A percentile compares a stretch with the other conserved stretches of the same genome.
These are phyloP conservation scores for Catamblyrhynchus diadema DNA, from an alignment of 2,797 vertebrate species.

Conservation along the genomic window DNA sequence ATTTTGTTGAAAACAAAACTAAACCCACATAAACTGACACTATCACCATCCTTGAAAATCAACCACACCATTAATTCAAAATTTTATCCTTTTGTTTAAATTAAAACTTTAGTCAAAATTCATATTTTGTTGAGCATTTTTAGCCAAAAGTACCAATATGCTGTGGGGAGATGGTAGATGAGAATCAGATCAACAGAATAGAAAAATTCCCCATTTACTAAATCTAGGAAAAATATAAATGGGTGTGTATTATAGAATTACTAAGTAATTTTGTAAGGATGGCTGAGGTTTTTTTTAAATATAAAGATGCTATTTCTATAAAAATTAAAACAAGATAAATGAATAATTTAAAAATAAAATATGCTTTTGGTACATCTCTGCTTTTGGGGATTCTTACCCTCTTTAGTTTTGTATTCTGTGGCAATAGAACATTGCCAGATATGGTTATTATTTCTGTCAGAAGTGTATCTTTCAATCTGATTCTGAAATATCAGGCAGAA, in stretches of 20 bases:
- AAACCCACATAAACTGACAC: not conserved
- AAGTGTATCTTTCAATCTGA: not conserved
- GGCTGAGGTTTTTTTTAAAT: fast-evolving
- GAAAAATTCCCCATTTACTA: not conserved
- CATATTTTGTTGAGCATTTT: not conserved
- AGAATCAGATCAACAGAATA: not conserved
- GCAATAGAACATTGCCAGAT: not conserved
- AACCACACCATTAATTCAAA: not conserved
- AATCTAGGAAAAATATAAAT: not conserved
- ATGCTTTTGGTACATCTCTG: not conserved
- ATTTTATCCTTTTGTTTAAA: not conserved
- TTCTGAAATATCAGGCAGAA: not conserved
- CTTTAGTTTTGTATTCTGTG: not conserved
- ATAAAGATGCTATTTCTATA: not conserved
- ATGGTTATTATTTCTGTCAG: not conserved
- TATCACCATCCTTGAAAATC: not conserved
- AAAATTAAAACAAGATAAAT: not conserved
- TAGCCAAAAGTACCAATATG: not conserved
- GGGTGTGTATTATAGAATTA: not conserved
- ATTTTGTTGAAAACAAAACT: not conserved
- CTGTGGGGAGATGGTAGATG: not conserved
- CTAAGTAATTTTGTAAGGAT: not conserved
- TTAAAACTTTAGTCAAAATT: not conserved
- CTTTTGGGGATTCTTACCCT: not conserved
- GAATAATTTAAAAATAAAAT: not conserved